Percentiles rank a stretch among this genome's conserved stretches.
Conservation (phyloP, 2,888 invertebrate genomes). For the Meganola albula region DNA sequence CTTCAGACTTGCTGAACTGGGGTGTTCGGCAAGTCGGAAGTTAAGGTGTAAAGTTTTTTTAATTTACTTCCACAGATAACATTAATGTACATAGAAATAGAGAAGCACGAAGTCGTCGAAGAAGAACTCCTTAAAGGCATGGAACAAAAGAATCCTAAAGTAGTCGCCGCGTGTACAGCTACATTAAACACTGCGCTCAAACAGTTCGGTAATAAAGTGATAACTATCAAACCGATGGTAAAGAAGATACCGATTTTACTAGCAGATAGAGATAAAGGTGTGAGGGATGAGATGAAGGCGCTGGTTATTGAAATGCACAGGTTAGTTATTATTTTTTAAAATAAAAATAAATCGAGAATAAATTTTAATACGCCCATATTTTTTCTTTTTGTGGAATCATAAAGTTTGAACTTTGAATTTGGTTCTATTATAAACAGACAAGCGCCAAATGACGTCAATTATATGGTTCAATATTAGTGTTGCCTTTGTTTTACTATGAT, state of each 20-base stretch:
- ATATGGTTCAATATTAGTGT: no score
- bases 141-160: slow-evolving; percentile 97
- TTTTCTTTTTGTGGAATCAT: no score
- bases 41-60: no score
- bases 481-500: no score
- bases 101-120: slow-evolving; percentile 92
- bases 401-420: no score
- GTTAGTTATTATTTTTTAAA: no score
- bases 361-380: no score
- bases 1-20: no score
- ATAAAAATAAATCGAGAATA: no score
- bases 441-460: no score
- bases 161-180: slow-evolving; percentile 89
- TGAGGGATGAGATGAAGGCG: slow-evolving; percentile 94
- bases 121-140: slow-evolving; percentile 96
- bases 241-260: slow-evolving; percentile 91
- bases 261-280: slow-evolving; percentile 93
- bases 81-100: slow-evolving; percentile 96
- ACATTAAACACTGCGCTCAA: slow-evolving; percentile 86
- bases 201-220: slow-evolving; percentile 95
- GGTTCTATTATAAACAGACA: no score
- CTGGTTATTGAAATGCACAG: slow-evolving; percentile 95
- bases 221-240: slow-evolving; percentile 90
- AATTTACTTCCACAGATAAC: slow-evolving; percentile 84
- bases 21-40: no score